phyloP scores from a whole-genome alignment of 2,888 invertebrate genomes.

The Mythimna ferrago region DNA sequence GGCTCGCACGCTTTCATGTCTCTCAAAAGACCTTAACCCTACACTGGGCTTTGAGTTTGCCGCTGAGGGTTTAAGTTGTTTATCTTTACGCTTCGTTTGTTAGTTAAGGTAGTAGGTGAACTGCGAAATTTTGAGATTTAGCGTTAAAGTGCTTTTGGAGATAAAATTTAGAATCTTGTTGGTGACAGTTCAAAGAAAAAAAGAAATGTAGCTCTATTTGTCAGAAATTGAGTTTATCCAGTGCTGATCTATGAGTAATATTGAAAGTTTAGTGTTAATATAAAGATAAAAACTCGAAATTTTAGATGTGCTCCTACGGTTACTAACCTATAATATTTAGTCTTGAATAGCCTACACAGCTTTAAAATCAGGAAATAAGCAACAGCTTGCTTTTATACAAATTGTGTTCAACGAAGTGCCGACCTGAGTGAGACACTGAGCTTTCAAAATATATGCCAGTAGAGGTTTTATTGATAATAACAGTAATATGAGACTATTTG shows the following conservation, averaged over 20 bases:
- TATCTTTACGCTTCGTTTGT: slow-evolving; percentile 51
- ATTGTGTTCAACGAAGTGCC: neutral
- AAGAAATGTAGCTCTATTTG: too few relatives aligned
- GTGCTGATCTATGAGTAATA: too few relatives aligned
- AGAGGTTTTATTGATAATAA: slow-evolving; percentile 1
- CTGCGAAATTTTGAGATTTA: neutral
- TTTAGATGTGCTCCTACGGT: too few relatives aligned
- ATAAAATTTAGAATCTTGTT: neutral
- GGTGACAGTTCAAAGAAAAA: too few relatives aligned
- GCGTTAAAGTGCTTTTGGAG: neutral
- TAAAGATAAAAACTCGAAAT: too few relatives aligned
- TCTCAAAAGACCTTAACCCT: slow-evolving; percentile 64
- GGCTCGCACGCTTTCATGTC: slow-evolving; percentile 72
- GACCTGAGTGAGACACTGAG: neutral
- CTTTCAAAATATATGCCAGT: neutral
- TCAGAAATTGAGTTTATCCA: too few relatives aligned
- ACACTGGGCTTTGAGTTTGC: slow-evolving; percentile 68
- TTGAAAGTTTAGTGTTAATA: too few relatives aligned
- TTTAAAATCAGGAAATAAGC: neutral
- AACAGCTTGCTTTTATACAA: neutral
- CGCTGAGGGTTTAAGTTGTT: slow-evolving; percentile 55
- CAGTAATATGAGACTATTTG: neutral
- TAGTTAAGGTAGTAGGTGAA: slow-evolving; percentile 9
- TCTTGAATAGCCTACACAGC: neutral
- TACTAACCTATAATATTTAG: neutral